These are phyloP conservation scores for Hyles lineata DNA, from an alignment of 2,888 invertebrate genomes.

Conservation along the genomic window DNA sequence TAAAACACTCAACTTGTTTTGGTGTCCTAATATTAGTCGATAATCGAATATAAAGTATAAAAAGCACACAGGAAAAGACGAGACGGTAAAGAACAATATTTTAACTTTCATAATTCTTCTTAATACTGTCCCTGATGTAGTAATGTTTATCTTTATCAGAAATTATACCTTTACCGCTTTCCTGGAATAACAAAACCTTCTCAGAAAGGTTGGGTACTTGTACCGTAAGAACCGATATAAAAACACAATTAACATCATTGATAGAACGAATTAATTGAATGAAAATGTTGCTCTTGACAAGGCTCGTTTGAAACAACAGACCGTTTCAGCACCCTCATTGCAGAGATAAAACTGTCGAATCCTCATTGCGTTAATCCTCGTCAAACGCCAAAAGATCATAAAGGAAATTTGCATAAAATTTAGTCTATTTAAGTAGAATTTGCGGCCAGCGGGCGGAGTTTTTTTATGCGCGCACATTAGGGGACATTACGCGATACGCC, in stretches of 20 bases:
- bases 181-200: not conserved
- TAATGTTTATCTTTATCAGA: too few relatives aligned
- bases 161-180: not conserved
- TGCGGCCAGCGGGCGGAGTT: slow-evolving; percentile 56
- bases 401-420: slow-evolving; percentile 74
- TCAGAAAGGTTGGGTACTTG: too few relatives aligned
- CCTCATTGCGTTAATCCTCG: slow-evolving; percentile 59
- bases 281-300: slow-evolving; percentile 7
- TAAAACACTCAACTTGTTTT: too few relatives aligned
- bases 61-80: too few relatives aligned
- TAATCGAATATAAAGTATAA: too few relatives aligned
- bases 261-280: slow-evolving; percentile 6
- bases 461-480: slow-evolving; percentile 74
- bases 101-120: too few relatives aligned
- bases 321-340: slow-evolving; percentile 44
- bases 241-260: not conserved
- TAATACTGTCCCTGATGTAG: too few relatives aligned
- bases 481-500: slow-evolving; percentile 63
- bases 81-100: too few relatives aligned
- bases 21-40: too few relatives aligned
- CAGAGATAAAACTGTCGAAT: slow-evolving; percentile 58
- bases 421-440: slow-evolving; percentile 65
- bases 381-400: slow-evolving; percentile 69
- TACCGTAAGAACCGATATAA: not conserved
- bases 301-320: slow-evolving; percentile 35